A percentile compares a stretch with the other conserved stretches of the same genome.
Conservation (phyloP, 2,888 invertebrate genomes). For the Mesoligia furuncula region DNA sequence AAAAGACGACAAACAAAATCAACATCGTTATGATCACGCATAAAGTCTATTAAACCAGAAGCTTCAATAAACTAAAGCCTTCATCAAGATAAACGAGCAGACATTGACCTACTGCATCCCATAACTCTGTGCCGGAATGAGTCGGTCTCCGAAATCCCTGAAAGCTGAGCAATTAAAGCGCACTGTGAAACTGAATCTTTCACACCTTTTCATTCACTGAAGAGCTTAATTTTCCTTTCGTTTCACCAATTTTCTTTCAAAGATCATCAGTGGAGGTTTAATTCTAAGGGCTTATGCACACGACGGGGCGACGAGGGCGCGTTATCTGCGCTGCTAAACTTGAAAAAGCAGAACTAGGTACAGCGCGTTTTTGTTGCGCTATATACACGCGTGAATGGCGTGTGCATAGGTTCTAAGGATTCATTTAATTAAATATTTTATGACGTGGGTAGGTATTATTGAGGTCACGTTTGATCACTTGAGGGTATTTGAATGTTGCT, state of each 20-base stretch:
- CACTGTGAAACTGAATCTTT: conserved; percentile 67
- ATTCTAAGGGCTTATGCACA: conserved; percentile 30
- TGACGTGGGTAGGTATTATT: conserved; percentile 29
- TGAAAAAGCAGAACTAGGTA: not conserved
- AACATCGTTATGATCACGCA: not conserved
- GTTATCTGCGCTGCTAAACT: not conserved
- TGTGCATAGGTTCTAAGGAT: not conserved
- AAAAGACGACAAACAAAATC: not conserved
- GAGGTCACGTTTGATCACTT: conserved; percentile 37
- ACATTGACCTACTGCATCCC: conserved; percentile 42
- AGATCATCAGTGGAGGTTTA: conserved; percentile 46
- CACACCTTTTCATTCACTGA: conserved; percentile 66
- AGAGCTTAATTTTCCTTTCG: conserved; percentile 74
- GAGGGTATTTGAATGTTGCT: conserved; percentile 30
- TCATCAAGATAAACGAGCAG: conserved; percentile 29
- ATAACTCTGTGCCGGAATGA: conserved; percentile 43
- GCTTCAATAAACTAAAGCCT: conserved; percentile 19
- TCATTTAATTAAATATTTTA: conserved; percentile 25
- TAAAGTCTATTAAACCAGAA: conserved; percentile 17
- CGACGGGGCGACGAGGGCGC: not conserved
- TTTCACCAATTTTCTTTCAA: conserved; percentile 60
- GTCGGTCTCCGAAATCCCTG: conserved; percentile 57
- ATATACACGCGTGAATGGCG: not conserved
- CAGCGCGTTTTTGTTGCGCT: not conserved
- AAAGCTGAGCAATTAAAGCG: conserved; percentile 73